Percentiles rank a stretch among this genome's conserved stretches.
Evolutionary conservation across 2,113 vertebrate species (phyloP).

Genomic region (Sander vitreus): DNA sequence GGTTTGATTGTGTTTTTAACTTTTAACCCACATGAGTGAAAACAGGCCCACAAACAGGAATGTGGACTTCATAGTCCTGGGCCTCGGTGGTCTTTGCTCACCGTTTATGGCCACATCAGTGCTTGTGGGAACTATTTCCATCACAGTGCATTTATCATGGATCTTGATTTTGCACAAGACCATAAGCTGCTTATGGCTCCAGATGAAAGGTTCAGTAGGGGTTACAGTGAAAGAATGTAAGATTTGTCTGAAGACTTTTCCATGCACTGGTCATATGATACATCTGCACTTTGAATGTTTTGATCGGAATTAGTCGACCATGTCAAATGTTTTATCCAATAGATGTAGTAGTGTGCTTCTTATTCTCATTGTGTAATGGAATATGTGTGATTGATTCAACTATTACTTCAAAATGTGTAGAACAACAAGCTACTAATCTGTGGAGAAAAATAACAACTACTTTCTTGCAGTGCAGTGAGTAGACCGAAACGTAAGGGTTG

Average conservation of each 20-base stretch:
- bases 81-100: neutral
- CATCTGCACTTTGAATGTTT: conserved; percentile 39
- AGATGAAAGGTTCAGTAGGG: conserved; percentile 65
- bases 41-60: neutral
- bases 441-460: neutral
- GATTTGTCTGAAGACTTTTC: conserved; percentile 63
- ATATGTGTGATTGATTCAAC: neutral
- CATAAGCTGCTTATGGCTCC: conserved; percentile 77
- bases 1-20: neutral
- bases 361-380: neutral
- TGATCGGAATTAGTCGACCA: conserved; percentile 9
- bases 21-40: neutral
- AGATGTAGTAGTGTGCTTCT: neutral
- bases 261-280: conserved; percentile 79
- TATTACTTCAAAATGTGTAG: neutral
- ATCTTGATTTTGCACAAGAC: conserved; percentile 62
- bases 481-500: neutral
- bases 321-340: conserved; percentile 17
- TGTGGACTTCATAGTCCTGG: neutral
- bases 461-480: neutral
- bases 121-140: conserved; percentile 17
- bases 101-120: conserved; percentile 12
- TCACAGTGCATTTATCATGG: conserved; percentile 50
- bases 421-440: neutral
- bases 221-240: conserved; percentile 71